phyloP scores from a whole-genome alignment of 2,113 vertebrate species.

The Macroglossus sobrinus region DNA sequence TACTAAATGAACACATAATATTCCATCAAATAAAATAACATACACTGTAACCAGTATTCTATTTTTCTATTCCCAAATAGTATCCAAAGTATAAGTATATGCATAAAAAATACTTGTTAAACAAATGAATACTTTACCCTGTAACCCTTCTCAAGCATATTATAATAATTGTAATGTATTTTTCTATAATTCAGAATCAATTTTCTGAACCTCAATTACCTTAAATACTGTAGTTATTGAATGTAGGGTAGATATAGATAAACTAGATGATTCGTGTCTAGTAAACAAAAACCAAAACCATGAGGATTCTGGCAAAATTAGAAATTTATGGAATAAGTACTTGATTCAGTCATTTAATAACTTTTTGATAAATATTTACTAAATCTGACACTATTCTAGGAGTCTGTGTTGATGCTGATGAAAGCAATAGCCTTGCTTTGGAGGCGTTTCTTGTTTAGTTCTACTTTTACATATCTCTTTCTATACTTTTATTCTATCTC shows the following conservation, averaged over 20 bases:
- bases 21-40: not conserved
- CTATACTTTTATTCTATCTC: not conserved
- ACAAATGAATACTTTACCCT: not conserved
- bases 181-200: not conserved
- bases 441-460: not conserved
- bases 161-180: not conserved
- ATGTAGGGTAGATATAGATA: not conserved
- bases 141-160: not conserved
- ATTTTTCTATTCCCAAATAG: not conserved
- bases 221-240: not conserved
- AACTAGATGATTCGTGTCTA: not conserved
- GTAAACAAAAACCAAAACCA: not conserved
- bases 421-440: not conserved
- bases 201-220: not conserved
- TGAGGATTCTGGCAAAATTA: not conserved
- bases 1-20: not conserved
- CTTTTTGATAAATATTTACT: not conserved
- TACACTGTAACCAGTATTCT: not conserved
- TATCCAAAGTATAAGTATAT: not conserved
- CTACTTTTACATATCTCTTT: not conserved
- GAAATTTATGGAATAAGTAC: not conserved
- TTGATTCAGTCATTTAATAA: not conserved
- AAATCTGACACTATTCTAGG: not conserved
- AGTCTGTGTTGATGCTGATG: not conserved
- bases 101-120: constrained; percentile 12